phyloP scores from a whole-genome alignment of 2,113 vertebrate genomes.

The Ahaetulla prasina region DNA sequence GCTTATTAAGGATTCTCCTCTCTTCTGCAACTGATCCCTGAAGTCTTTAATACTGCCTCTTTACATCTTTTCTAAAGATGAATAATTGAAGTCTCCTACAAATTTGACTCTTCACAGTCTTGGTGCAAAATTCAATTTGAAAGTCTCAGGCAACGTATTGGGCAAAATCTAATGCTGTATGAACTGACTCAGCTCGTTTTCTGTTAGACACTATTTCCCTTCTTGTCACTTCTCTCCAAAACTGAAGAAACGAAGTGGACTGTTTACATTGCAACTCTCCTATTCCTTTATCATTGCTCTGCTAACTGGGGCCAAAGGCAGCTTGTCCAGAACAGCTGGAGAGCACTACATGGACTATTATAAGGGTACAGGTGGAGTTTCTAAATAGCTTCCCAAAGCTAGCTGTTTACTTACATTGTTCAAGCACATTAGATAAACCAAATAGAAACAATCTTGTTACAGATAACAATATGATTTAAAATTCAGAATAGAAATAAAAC shows the following conservation, averaged over 20 bases:
- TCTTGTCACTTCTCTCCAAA: background rate
- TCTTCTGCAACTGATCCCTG: constrained; percentile 23
- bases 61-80: constrained; percentile 24
- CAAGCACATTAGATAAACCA: background rate
- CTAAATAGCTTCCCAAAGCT: background rate
- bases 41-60: constrained; percentile 18
- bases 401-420: background rate
- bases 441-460: background rate
- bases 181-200: background rate
- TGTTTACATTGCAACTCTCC: background rate
- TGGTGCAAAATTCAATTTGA: background rate
- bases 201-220: background rate
- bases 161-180: background rate
- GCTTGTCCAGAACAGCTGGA: background rate
- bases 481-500: background rate
- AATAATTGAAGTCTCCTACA: constrained; percentile 17
- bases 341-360: background rate
- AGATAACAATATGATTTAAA: background rate
- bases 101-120: background rate
- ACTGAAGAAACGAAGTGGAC: background rate
- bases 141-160: background rate
- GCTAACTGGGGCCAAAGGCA: background rate
- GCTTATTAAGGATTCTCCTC: constrained; percentile 38
- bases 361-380: background rate
- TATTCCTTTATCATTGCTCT: background rate